phyloP scores from a whole-genome alignment of 2,113 vertebrate species.

The Oreochromis aureus region DNA sequence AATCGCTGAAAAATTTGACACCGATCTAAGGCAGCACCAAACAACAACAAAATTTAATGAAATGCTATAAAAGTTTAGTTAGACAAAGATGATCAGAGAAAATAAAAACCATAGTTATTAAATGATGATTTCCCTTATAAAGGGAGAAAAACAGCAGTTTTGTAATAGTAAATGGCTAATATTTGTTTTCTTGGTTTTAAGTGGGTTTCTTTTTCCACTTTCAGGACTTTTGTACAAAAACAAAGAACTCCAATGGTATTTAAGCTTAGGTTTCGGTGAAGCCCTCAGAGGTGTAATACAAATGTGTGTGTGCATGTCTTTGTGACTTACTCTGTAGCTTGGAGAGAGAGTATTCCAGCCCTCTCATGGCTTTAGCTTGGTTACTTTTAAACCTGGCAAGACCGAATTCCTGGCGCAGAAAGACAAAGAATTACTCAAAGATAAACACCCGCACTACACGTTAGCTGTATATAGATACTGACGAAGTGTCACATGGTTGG shows the following conservation, averaged over 20 bases:
- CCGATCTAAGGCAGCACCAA: background rate
- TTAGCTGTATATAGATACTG: background rate
- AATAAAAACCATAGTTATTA: background rate
- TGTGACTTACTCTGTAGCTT: conserved; percentile 48
- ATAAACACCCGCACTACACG: background rate
- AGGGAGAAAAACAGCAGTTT: background rate
- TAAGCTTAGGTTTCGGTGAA: background rate
- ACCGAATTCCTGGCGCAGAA: conserved; percentile 59
- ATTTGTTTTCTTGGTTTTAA: background rate
- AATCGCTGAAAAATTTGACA: background rate
- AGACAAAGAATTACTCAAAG: background rate
- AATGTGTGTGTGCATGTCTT: background rate
- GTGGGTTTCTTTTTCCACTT: background rate
- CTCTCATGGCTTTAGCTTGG: conserved; percentile 63
- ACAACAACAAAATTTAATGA: background rate
- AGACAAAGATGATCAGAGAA: background rate
- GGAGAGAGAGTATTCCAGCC: conserved; percentile 55
- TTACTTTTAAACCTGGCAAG: conserved; percentile 65
- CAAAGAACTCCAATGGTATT: background rate
- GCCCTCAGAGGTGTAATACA: background rate
- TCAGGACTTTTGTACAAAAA: background rate
- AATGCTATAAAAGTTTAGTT: background rate
- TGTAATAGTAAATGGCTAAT: background rate
- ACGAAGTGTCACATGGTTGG: background rate
- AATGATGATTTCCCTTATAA: background rate